These are phyloP conservation scores for Dorcus hopei DNA, from an alignment of 2,888 invertebrate genomes.

Conservation along the genomic window DNA sequence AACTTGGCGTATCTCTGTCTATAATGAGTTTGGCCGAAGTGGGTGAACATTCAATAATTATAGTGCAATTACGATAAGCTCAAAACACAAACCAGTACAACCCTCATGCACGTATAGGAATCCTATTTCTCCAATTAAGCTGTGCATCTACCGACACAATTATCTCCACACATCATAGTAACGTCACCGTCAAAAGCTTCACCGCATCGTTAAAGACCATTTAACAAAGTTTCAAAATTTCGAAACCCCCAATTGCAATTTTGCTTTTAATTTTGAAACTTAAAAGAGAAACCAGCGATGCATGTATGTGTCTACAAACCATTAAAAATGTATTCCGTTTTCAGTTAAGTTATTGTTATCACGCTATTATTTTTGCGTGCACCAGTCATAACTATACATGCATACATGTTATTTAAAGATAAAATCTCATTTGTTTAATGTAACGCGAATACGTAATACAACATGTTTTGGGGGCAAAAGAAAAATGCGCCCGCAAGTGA, in stretches of 20 bases:
- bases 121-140: conserved; percentile 21
- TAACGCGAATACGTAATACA: too few species aligned
- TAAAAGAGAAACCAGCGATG: too few species aligned
- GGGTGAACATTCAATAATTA: conserved; percentile 17
- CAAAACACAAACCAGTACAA: conserved; percentile 7
- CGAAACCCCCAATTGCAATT: too few species aligned
- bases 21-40: conserved; percentile 16
- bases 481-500: not conserved
- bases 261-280: too few species aligned
- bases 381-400: not conserved
- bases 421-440: not conserved
- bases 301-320: too few species aligned
- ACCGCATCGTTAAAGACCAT: conserved; percentile 3
- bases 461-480: too few species aligned
- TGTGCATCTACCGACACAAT: conserved; percentile 19
- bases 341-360: too few species aligned
- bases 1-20: conserved; percentile 9
- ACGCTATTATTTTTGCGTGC: not conserved
- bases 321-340: too few species aligned
- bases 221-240: conserved; percentile 1
- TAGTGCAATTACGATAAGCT: conserved; percentile 19
- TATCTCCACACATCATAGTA: conserved; percentile 15
- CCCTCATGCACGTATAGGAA: not conserved
- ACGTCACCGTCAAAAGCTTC: conserved; percentile 10
- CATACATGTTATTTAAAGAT: not conserved